These are phyloP conservation scores for Pelvicachromis taeniatus DNA, from an alignment of 2,113 vertebrate species.

Conservation along the genomic window DNA sequence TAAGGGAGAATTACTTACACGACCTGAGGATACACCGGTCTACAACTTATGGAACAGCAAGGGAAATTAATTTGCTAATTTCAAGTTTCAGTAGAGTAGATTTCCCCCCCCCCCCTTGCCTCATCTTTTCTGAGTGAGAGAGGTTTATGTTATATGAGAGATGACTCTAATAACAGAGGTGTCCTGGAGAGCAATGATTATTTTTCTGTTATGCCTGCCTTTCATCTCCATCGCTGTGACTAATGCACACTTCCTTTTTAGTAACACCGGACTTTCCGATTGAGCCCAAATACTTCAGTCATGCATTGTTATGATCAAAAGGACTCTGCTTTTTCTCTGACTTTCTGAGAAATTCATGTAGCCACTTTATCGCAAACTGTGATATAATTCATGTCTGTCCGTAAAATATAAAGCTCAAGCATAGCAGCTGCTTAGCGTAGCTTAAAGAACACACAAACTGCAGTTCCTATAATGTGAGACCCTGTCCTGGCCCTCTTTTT, in stretches of 20 bases:
- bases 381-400: too few species aligned
- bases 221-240: slow-evolving; percentile 54
- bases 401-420: neutral
- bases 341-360: neutral
- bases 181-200: slow-evolving; percentile 15
- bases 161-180: slow-evolving; percentile 32
- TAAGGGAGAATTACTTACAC: neutral
- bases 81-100: neutral
- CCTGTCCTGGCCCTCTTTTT: rapidly evolving
- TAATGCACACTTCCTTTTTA: slow-evolving; percentile 42
- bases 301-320: neutral
- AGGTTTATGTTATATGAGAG: slow-evolving; percentile 30
- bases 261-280: slow-evolving; percentile 7
- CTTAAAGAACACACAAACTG: neutral
- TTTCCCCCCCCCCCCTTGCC: too few species aligned
- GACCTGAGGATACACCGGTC: neutral
- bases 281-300: neutral
- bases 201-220: slow-evolving; percentile 46
- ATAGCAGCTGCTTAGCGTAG: neutral
- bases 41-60: neutral
- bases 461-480: neutral
- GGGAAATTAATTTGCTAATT: slow-evolving; percentile 30
- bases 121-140: slow-evolving; percentile 20
- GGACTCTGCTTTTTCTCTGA: neutral
- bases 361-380: too few species aligned